Evolutionary conservation across 2,113 vertebrate genomes (phyloP).

Genomic region (Pongo pygmaeus): DNA sequence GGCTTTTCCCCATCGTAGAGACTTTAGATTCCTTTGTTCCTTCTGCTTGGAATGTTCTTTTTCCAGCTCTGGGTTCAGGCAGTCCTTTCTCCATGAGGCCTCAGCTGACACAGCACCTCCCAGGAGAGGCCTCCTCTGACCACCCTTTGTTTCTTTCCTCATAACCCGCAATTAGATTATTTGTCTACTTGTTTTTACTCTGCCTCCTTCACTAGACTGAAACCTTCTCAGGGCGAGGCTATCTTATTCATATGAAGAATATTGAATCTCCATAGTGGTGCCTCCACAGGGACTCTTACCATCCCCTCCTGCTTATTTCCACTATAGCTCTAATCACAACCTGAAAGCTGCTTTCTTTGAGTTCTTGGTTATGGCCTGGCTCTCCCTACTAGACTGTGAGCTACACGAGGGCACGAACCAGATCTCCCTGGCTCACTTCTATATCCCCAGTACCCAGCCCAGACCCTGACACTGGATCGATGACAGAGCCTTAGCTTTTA

Average conservation of each 20-base stretch:
- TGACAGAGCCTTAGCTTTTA: not conserved
- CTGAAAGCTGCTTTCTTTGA: not conserved
- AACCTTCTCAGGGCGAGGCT: not conserved
- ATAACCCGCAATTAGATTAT: not conserved
- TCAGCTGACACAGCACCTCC: not conserved
- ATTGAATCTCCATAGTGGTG: not conserved
- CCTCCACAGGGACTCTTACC: not conserved
- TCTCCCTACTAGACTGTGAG: not conserved
- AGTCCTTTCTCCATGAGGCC: not conserved
- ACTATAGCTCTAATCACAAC: not conserved
- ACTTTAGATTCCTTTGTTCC: constrained; percentile 19
- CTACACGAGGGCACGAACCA: not conserved
- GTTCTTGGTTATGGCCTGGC: not conserved
- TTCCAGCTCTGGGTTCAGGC: not conserved
- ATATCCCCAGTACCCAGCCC: not conserved
- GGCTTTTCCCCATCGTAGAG: not conserved
- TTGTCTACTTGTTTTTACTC: constrained; percentile 22
- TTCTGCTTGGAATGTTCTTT: constrained; percentile 34
- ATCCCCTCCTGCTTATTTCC: not conserved
- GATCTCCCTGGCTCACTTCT: not conserved
- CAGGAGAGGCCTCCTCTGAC: not conserved
- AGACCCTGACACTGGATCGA: not conserved
- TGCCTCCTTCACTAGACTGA: not conserved
- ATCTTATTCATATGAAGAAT: not conserved
- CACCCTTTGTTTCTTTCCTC: constrained; percentile 22